Percentiles rank a stretch among this genome's conserved stretches.
These are phyloP conservation scores for Clupea harengus DNA, from an alignment of 2,113 vertebrate genomes.

Conservation along the genomic window DNA sequence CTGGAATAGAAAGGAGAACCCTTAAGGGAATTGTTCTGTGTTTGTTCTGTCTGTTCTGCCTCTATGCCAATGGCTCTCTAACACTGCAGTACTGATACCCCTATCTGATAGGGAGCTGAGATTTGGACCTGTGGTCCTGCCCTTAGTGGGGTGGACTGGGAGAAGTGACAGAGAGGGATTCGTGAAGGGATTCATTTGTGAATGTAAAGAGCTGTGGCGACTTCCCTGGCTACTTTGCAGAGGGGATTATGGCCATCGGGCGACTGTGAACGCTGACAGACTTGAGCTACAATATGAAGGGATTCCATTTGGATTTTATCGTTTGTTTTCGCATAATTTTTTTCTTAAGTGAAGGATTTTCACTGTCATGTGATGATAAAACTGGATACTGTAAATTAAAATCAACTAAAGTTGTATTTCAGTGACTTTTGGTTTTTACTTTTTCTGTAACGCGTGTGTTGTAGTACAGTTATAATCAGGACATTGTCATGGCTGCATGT, in stretches of 20 bases:
- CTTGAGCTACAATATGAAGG: constrained; percentile 29
- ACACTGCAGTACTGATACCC: neutral
- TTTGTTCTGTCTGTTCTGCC: neutral
- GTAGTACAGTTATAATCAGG: neutral
- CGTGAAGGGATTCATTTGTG: neutral
- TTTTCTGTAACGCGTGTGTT: neutral
- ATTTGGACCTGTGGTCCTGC: neutral
- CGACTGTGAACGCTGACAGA: neutral
- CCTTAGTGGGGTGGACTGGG: neutral
- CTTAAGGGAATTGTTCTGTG: neutral
- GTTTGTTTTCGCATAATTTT: constrained; percentile 39
- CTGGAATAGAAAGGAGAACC: neutral
- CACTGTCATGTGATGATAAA: constrained; percentile 60
- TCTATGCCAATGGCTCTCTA: neutral
- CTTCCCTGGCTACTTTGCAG: neutral
- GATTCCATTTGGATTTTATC: constrained; percentile 43
- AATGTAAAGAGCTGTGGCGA: neutral
- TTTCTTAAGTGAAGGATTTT: constrained; percentile 55
- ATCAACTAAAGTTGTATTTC: constrained; percentile 58
- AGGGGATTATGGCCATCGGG: neutral
- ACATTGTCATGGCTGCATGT: neutral
- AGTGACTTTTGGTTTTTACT: constrained; percentile 3
- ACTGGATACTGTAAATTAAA: constrained; percentile 69
- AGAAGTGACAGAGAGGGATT: neutral
- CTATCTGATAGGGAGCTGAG: neutral